Base-by-base conservation (phyloP, 2,113 vertebrate species). In the Semnornis frantzii region DNA sequence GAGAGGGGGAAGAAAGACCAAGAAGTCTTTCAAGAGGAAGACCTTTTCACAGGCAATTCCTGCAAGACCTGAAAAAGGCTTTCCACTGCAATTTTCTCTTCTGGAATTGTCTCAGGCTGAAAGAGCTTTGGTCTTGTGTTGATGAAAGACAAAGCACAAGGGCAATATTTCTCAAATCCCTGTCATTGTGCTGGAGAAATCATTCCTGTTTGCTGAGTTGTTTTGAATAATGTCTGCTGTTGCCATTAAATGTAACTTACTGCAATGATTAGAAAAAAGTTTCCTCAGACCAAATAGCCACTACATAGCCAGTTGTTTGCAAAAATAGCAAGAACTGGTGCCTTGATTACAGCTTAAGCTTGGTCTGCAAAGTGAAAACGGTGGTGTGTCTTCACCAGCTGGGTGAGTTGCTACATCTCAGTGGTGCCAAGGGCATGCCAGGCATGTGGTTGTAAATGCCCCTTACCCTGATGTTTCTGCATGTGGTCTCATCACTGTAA, bases 11-110 rank as follows among this genome's bases (percentile, higher is more conserved):
- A 65, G 37, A 80, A 87, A 73, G 50, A 68, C 64, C 62, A 31
- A 82, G 8, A 18, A 74, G 52, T n/a, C n/a, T 87, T 88, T 85
- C 84, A 65, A 54, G 34, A 75, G 37, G 70, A 82, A 89, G 63
- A 50, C 21, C 6, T 89, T 87, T 77, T 65, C 58, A 74, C 9
- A 12, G 48, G 34, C 63, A 65, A 28, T 82, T 42, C 64, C 81
- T 94, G 71, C 77, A 77, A 85, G 79, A 50, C 21, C 42, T 52
- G 13, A 50, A 89, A 93, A 87, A 83, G 59, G 24, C 65, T 87
- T 93, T 91, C 76, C 89, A 62, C 59, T 86, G 88, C 70, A 72
- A 78, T 97, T 86, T 94, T 94, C 77, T 82, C 58, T 90, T 92
- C 82, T 92, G 77, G 71, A 95, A 85, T 93, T 90, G 92, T 89